Conservation (phyloP, 35 echinoderm and acorn worm genomes). For the Eucidaris tribuloides region DNA sequence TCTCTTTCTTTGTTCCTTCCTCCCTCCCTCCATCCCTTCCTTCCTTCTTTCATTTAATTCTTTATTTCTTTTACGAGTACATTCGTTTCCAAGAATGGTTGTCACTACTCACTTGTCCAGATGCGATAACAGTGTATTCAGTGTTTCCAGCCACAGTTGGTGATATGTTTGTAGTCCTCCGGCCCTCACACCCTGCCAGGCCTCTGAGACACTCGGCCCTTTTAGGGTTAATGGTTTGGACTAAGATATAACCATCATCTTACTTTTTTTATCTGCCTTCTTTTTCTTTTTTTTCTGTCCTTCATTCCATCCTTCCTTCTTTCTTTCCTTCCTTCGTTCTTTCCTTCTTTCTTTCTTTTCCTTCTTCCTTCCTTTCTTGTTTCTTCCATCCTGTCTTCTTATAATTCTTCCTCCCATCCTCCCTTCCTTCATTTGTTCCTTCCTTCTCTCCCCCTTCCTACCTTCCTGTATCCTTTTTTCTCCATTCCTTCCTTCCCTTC, state of each 20-base stretch:
- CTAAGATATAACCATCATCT: neutral
- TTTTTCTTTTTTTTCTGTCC: neutral
- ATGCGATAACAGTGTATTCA: neutral
- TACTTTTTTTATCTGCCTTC: neutral
- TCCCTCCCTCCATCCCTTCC: too few relatives aligned
- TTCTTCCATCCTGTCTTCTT: neutral
- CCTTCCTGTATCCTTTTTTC: neutral
- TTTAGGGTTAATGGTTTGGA: neutral
- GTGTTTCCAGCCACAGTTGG: neutral
- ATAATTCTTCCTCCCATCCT: neutral
- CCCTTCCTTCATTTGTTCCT: neutral
- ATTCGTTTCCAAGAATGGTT: too few relatives aligned
- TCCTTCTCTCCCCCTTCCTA: neutral
- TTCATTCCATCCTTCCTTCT: neutral
- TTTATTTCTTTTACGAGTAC: too few relatives aligned
- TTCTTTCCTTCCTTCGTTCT: neutral
- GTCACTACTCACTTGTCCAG: constrained; percentile 14
- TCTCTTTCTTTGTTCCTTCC: too few relatives aligned
- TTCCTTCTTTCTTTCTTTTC: neutral
- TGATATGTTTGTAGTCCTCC: neutral
- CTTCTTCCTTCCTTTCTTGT: neutral
- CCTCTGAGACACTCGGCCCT: neutral
- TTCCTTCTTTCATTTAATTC: too few relatives aligned
- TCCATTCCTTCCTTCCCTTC: neutral
- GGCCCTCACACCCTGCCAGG: neutral